A percentile compares a stretch with the other conserved stretches of the same genome.
phyloP scores from a whole-genome alignment of 2,797 vertebrate genomes.

The Clarias pachynema region DNA sequence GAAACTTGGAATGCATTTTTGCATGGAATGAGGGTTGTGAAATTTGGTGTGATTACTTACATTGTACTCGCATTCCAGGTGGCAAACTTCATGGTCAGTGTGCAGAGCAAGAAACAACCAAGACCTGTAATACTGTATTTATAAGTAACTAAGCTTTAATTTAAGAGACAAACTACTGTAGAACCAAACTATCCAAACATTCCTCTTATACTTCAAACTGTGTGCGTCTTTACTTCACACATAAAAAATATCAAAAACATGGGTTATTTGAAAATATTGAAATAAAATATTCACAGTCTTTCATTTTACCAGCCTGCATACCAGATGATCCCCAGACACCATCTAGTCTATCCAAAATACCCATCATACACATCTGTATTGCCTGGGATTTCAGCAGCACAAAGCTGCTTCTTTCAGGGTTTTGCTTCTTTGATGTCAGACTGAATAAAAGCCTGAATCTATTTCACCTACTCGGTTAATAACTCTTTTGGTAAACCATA shows the following conservation, averaged over 20 bases:
- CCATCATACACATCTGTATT: not conserved
- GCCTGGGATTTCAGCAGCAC: slow-evolving; percentile 15
- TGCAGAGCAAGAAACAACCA: no score
- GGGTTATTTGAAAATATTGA: not conserved
- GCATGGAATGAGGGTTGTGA: no score
- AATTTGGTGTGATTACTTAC: no score
- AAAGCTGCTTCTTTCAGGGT: slow-evolving; percentile 16
- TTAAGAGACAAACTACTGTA: no score
- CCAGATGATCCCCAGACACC: not conserved
- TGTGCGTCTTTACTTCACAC: not conserved
- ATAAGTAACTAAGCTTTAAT: no score
- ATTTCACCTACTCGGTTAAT: slow-evolving; percentile 27
- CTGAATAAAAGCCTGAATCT: slow-evolving; percentile 19
- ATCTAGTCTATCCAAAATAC: not conserved
- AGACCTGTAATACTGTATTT: no score
- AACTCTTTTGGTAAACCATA: slow-evolving; percentile 26
- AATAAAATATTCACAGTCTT: not conserved
- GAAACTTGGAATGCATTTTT: no score
- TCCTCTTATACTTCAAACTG: not conserved
- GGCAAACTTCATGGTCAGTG: no score
- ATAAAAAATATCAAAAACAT: not conserved
- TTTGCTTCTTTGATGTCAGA: slow-evolving; percentile 27
- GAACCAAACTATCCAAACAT: no score
- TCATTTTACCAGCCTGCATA: slow-evolving; percentile 6
- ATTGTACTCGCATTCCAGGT: no score